These are phyloP conservation scores for Caenorhabditis inopinata DNA, from an alignment of 1,140 invertebrate genomes.

Conservation along the genomic window DNA sequence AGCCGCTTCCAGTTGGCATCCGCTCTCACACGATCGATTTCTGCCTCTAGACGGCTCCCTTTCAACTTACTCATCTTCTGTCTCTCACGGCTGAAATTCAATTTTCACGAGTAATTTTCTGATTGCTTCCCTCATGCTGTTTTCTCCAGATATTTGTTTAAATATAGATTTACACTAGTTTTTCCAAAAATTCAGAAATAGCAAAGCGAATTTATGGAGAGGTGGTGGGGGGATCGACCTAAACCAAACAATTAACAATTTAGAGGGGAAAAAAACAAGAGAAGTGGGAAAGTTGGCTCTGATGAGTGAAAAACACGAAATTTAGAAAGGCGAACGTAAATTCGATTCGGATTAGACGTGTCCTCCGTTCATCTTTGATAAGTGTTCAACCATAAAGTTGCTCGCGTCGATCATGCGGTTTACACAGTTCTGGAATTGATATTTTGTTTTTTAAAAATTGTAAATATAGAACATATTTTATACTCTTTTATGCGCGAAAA, in stretches of 20 bases:
- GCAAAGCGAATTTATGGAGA: background rate
- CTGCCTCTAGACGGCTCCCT: constrained; percentile 48
- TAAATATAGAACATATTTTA: too few species aligned
- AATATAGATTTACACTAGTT: background rate
- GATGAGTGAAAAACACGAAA: background rate
- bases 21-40: constrained; percentile 43
- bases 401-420: constrained; percentile 65
- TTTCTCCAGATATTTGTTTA: too few species aligned
- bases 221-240: background rate
- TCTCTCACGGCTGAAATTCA: background rate
- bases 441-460: too few species aligned
- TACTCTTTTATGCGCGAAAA: too few species aligned
- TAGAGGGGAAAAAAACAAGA: background rate
- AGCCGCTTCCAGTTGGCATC: constrained; percentile 46
- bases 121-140: background rate
- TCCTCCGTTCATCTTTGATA: constrained; percentile 56
- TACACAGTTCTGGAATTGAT: constrained; percentile 59
- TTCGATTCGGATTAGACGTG: background rate
- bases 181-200: background rate
- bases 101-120: too few species aligned
- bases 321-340: background rate
- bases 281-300: background rate
- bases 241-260: background rate
- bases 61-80: constrained; percentile 47
- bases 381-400: constrained; percentile 65